Conservation (phyloP, 1,140 invertebrate genomes). For the Papilio polyxenes region DNA sequence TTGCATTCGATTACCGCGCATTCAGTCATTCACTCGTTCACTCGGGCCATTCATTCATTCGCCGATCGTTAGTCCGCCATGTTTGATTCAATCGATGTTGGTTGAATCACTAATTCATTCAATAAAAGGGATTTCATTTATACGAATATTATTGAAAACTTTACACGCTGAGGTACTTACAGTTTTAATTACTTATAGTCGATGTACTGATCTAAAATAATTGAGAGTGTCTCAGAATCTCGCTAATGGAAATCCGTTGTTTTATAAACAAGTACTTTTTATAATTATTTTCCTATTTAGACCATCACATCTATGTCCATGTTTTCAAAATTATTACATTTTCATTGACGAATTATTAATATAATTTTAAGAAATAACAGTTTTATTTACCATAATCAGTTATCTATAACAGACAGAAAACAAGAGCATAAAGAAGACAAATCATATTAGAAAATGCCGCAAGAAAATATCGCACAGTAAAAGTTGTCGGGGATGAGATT, state of each 20-base stretch:
- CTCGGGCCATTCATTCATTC: background rate
- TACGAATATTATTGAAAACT: background rate
- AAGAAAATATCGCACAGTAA: background rate
- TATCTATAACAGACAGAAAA: background rate
- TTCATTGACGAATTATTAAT: no score
- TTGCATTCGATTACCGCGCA: slow-evolving; percentile 18
- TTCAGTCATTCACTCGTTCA: background rate
- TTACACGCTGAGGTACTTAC: background rate
- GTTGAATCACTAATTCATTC: slow-evolving; percentile 4
- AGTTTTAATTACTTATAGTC: background rate
- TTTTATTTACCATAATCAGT: no score
- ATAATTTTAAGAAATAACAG: no score
- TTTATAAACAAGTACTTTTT: no score
- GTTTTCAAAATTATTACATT: no score
- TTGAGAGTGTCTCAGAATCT: no score
- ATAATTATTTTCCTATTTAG: no score
- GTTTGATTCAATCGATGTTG: slow-evolving; percentile 11
- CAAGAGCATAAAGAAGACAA: background rate
- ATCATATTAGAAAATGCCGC: background rate
- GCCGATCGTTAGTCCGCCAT: background rate
- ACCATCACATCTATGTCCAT: no score
- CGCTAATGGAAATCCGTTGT: no score
- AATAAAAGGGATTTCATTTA: background rate
- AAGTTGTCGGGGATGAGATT: background rate
- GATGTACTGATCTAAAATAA: no score